A percentile compares a stretch with the other conserved stretches of the same genome.
These are phyloP conservation scores for Muscicapa adusta DNA, from an alignment of 2,113 vertebrate species.

Conservation along the genomic window DNA sequence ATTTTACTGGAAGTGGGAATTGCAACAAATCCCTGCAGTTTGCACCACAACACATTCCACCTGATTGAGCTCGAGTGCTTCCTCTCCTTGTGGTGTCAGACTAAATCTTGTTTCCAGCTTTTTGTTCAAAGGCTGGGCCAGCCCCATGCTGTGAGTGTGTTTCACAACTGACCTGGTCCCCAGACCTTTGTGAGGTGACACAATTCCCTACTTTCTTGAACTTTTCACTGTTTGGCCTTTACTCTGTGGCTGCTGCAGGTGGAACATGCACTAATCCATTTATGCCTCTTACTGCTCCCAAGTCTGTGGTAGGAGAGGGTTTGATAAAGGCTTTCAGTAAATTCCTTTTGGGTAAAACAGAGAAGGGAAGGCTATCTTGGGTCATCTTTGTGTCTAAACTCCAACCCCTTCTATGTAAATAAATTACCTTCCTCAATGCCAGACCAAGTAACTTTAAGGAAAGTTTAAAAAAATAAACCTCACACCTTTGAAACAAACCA, in stretches of 20 bases:
- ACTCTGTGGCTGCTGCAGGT: not conserved
- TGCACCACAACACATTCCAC: not conserved
- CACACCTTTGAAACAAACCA: not conserved
- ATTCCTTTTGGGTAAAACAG: not conserved
- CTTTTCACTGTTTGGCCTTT: constrained; percentile 3
- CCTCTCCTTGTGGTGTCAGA: not conserved
- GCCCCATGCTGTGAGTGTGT: not conserved
- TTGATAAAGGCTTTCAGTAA: not conserved
- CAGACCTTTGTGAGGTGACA: not conserved
- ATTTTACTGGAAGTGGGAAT: not conserved
- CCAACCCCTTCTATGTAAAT: not conserved
- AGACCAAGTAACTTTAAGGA: not conserved
- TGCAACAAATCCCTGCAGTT: not conserved
- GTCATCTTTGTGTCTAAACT: not conserved
- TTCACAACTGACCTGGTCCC: not conserved
- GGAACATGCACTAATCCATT: not conserved
- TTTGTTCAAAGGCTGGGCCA: not conserved
- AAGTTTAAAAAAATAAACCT: not conserved
- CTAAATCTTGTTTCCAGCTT: not conserved
- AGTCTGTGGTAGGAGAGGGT: not conserved
- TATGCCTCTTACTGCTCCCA: not conserved
- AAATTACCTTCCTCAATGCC: not conserved
- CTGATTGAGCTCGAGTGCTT: not conserved
- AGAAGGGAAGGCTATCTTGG: not conserved
- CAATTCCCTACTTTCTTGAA: not conserved